A percentile compares a stretch with the other conserved stretches of the same genome.
These are phyloP conservation scores for Alosa sapidissima DNA, from an alignment of 2,797 vertebrate species.

Conservation along the genomic window DNA sequence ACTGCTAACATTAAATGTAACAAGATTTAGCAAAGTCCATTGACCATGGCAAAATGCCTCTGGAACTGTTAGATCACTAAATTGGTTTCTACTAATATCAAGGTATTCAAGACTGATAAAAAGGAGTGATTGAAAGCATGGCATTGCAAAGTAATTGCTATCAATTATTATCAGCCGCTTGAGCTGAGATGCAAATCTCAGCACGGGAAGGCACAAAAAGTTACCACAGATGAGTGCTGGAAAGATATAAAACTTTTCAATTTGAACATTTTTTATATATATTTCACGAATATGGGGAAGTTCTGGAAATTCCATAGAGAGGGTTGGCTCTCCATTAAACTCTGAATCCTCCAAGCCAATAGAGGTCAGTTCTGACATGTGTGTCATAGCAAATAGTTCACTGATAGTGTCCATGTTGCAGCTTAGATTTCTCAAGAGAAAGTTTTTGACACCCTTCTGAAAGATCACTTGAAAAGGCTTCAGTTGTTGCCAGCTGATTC, in stretches of 20 bases:
- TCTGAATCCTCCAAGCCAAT: background rate
- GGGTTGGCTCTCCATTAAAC: background rate
- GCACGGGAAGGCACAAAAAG: no score
- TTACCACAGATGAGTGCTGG: background rate
- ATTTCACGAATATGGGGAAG: background rate
- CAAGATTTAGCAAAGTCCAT: constrained; percentile 60
- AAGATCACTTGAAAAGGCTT: background rate
- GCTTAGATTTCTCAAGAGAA: constrained; percentile 3
- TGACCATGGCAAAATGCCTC: constrained; percentile 61
- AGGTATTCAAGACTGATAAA: constrained; percentile 70
- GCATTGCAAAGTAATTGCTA: constrained; percentile 73
- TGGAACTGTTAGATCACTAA: constrained; percentile 63
- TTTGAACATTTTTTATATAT: background rate
- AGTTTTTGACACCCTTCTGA: background rate
- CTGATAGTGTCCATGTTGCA: background rate
- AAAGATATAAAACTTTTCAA: background rate
- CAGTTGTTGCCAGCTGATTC: background rate
- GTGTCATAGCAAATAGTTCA: background rate
- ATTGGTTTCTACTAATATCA: constrained; percentile 74
- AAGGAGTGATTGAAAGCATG: constrained; percentile 55
- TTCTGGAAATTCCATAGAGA: background rate
- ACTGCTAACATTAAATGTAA: constrained; percentile 74
- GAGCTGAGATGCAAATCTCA: constrained; percentile 35
- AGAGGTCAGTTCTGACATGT: background rate
- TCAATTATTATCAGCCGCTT: constrained; percentile 64